Percentiles rank a stretch among this genome's conserved stretches.
phyloP scores from a whole-genome alignment of 2,113 vertebrate genomes.

The Solea senegalensis region DNA sequence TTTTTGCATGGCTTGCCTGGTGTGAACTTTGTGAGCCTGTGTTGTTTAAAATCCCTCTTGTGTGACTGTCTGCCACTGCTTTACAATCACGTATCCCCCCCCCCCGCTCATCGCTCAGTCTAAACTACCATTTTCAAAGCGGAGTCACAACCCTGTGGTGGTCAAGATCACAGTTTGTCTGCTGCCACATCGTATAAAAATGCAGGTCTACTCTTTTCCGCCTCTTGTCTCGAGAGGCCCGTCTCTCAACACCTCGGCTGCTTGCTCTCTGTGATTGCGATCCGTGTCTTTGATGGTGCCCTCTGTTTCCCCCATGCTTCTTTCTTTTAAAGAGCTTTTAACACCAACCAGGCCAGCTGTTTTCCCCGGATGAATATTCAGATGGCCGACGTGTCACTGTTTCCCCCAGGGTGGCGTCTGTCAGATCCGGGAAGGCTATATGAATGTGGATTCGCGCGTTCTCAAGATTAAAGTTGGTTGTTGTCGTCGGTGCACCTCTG shows the following conservation, averaged over 20 bases:
- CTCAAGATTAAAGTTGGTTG: constrained; percentile 12
- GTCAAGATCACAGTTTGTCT: constrained; percentile 28
- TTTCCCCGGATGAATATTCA: constrained; percentile 58
- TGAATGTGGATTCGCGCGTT: constrained; percentile 19
- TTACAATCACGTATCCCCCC: no score
- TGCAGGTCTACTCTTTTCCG: constrained; percentile 29
- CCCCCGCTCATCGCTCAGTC: constrained; percentile 36
- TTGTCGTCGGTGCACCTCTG: constrained; percentile 22
- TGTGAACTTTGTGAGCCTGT: constrained; percentile 17
- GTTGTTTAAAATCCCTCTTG: constrained; percentile 36
- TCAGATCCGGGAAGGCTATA: constrained; percentile 46
- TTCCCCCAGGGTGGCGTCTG: constrained; percentile 33
- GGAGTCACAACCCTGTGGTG: constrained; percentile 28
- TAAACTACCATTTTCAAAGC: constrained; percentile 31
- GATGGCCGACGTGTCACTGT: constrained; percentile 47
- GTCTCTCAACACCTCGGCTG: constrained; percentile 38
- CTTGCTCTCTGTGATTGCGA: constrained; percentile 64
- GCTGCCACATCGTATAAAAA: constrained; percentile 37
- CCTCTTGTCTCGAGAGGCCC: constrained; percentile 65
- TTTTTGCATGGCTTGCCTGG: not conserved
- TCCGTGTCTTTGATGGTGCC: constrained; percentile 51
- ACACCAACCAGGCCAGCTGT: constrained; percentile 20
- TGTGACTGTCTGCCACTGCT: constrained; percentile 25
- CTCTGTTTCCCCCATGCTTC: constrained; percentile 7
- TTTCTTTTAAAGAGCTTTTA: constrained; percentile 31